Conservation (phyloP, 2,888 invertebrate genomes). For the Cephonodes hylas region DNA sequence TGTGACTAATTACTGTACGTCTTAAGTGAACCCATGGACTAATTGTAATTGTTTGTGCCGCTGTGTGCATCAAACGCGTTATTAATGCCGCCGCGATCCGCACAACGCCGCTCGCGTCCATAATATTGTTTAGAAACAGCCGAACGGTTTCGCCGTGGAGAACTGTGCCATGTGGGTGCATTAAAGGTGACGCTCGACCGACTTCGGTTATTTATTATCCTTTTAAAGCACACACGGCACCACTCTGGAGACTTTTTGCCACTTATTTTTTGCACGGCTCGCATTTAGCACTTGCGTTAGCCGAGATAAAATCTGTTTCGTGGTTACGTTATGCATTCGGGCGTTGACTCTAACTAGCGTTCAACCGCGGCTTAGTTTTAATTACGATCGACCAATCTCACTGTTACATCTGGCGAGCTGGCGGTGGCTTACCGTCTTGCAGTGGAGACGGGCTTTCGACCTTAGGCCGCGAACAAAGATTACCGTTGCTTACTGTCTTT, state of each 20-base stretch:
- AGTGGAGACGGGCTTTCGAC: slow-evolving; percentile 54
- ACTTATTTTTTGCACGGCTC: slow-evolving; percentile 27
- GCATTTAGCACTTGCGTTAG: slow-evolving; percentile 27
- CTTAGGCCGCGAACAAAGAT: slow-evolving; percentile 64
- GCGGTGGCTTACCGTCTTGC: slow-evolving; percentile 41
- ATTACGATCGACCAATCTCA: slow-evolving; percentile 52
- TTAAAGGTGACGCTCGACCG: slow-evolving; percentile 60
- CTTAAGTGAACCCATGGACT: slow-evolving; percentile 7
- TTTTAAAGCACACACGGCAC: slow-evolving; percentile 46
- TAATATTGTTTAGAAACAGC: slow-evolving; percentile 35
- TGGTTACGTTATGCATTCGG: slow-evolving; percentile 26
- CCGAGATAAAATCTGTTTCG: slow-evolving; percentile 21
- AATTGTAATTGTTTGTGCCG: slow-evolving; percentile 22
- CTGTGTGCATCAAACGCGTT: slow-evolving; percentile 19
- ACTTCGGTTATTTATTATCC: slow-evolving; percentile 54
- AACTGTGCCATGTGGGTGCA: slow-evolving; percentile 65
- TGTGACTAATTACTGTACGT: slow-evolving; percentile 13
- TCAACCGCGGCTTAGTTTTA: slow-evolving; percentile 49
- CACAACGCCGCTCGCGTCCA: slow-evolving; percentile 19
- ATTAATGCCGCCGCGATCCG: slow-evolving; percentile 13
- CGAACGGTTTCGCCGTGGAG: slow-evolving; percentile 61
- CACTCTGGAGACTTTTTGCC: slow-evolving; percentile 35
- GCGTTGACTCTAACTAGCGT: slow-evolving; percentile 24
- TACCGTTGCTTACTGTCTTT: slow-evolving; percentile 71
- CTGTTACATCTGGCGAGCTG: slow-evolving; percentile 37